Evolutionary conservation across 2,797 vertebrate species (phyloP), one percentile per base, ranked within the genome.

Genomic region (Sebastolobus altivelis): DNA sequence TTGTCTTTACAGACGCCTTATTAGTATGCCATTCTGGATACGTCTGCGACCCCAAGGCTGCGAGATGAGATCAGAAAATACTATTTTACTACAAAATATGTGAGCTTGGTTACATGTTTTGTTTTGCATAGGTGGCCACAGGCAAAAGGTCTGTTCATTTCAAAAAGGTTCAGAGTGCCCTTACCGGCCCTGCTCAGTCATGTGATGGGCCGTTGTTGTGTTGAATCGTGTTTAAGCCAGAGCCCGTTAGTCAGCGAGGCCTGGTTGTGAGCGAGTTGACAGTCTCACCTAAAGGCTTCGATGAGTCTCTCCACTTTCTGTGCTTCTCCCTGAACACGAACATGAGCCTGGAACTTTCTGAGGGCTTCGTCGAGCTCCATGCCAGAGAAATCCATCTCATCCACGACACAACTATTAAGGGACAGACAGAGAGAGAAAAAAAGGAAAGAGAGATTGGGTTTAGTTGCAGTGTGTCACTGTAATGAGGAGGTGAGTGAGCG

Each of bases 261-360:
- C 65, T 10, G 61, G 63, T 38, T 79, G 63, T 22, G 72, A 88
- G 69, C 8, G 22, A 76, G 72, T 68, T 89, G 87, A 82, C 71
- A 80, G 85, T 85, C 93, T 82, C 86, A 99, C 99, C 99, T 99
- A 88, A 99, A 99, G 37, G 98, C 99, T 92, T 99, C 99, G 46
- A 99, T 99, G 89, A 99, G 98, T 84, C 99, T 94, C 91, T 99
- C 98, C 80, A 99, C 99, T 91, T 99, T 99, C 94, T 99, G 99
- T 6, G 98, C 99, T 91, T 99, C 99, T 79, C 99, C 99, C 85
- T 99, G 99, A 69, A 99, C 98, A 46, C 98, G 97, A 81, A 99
- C 98, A 79, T 99, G 99, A 63, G 98, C 98, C 95, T 99, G 99
- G 94, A 99, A 99, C 95, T 99, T 99, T 93, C 99, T 95, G 84